Evolutionary conservation across 2,113 vertebrate genomes (phyloP).

Genomic region (Notothenia rossii): DNA sequence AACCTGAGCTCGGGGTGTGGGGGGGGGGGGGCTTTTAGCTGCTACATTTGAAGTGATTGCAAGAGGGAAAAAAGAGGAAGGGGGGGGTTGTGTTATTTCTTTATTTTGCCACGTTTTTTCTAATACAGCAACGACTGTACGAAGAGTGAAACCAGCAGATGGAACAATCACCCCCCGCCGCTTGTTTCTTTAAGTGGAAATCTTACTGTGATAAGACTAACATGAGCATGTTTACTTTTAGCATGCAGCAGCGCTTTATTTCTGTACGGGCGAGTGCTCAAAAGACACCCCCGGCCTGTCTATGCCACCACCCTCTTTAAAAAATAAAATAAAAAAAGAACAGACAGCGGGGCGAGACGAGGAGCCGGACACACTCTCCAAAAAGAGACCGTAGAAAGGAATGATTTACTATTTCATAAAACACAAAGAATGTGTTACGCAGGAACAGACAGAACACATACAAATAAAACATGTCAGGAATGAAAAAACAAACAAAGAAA

Average conservation of each 20-base stretch:
- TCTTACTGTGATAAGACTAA: constrained; percentile 49
- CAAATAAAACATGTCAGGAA: constrained; percentile 67
- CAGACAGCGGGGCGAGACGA: background rate
- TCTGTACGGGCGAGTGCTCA: constrained; percentile 65
- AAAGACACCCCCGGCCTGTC: constrained; percentile 25
- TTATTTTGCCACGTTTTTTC: constrained; percentile 39
- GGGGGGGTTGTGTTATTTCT: background rate
- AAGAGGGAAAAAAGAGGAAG: constrained; percentile 11
- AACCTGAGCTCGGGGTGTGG: constrained; percentile 76
- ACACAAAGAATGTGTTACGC: constrained; percentile 46
- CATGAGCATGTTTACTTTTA: constrained; percentile 42
- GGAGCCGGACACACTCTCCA: constrained; percentile 28
- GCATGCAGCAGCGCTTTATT: constrained; percentile 67
- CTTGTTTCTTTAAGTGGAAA: constrained; percentile 4
- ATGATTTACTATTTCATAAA: constrained; percentile 71
- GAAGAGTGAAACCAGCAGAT: constrained; percentile 24
- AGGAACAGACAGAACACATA: constrained; percentile 66
- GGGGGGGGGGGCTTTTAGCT: constrained; percentile 49
- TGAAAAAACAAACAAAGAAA: constrained; percentile 58
- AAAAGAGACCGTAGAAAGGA: constrained; percentile 60
- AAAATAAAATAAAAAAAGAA: constrained; percentile 17
- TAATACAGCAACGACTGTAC: constrained; percentile 31
- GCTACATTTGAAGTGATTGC: constrained; percentile 68
- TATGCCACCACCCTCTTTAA: constrained; percentile 25
- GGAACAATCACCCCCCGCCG: constrained; percentile 13